Base-by-base conservation (phyloP, 2,888 invertebrate species). In the Papilio elwesi region DNA sequence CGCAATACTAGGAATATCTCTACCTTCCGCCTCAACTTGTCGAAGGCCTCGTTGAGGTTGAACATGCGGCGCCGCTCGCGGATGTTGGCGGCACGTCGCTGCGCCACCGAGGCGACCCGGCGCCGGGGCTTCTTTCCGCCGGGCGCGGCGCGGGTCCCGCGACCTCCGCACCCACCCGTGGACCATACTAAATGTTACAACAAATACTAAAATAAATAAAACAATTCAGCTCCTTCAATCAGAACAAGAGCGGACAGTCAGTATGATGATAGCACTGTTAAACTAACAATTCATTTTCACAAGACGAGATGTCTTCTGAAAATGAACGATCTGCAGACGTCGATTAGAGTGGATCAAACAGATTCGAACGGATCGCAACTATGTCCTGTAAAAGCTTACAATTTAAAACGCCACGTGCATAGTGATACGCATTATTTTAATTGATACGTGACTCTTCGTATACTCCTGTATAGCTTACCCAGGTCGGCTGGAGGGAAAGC, bases 41-140 rank as follows among this genome's bases (percentile, higher is more conserved):
- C 99, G 83, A 99, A 99, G 0, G 98, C 98, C 76, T 98, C 98
- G 87, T 99, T 99, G 76, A 99, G 93, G 90, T 98, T 98, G 88
- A 98, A 98, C 98, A 99, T 99, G 76, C 99, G 95, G 36, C 98
- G 95, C 68, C 99, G 94, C 88, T 99, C 99, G 5, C 98, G 95
- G 76, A 98, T 98, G 90, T 98, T 98, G 43, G 98, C 98, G 0
- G 98, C 98, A 69, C 98, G 95, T 51, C 98, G 94, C 87, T 98
- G 98, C 0, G 98, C 98, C 82, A 98, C 95, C 0, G 98, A 98
- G 0, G 98, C 98, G 6, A 98, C 98, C 43, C 98, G 95, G 5
- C 98, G 95, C 8, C 98, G 95, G 2, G 97, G 96, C 86, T 98
- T 98, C 87, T 98, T 98, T 66, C 94, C 90, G 51, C 94, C 90